Conservation (phyloP, 2,113 vertebrate species). For the Corvus hawaiiensis region DNA sequence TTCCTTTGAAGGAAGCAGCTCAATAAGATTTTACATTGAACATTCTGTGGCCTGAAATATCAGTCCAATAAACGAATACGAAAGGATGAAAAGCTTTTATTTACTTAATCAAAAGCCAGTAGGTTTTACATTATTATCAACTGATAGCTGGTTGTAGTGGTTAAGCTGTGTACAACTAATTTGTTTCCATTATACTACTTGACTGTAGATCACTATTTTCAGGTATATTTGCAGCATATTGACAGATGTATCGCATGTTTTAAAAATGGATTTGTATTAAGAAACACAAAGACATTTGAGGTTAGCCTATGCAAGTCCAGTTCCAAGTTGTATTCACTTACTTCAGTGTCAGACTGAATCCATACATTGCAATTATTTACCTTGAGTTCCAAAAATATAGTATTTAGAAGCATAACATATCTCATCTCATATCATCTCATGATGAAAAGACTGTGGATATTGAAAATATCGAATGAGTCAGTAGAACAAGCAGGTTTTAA, state of each 20-base stretch:
- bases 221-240: neutral
- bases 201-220: neutral
- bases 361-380: neutral
- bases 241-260: neutral
- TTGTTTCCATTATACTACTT: neutral
- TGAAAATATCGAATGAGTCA: neutral
- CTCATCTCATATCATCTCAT: neutral
- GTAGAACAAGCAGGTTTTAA: neutral
- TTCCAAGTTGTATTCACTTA: neutral
- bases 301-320: neutral
- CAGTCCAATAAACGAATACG: neutral
- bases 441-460: neutral
- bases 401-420: neutral
- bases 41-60: neutral
- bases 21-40: neutral
- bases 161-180: neutral
- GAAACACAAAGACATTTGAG: neutral
- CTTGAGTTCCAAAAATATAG: neutral
- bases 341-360: neutral
- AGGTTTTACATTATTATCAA: neutral
- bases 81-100: neutral
- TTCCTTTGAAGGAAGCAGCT: neutral
- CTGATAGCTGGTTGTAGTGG: neutral
- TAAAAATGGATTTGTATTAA: neutral
- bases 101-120: neutral